A percentile compares a stretch with the other conserved stretches of the same genome.
Conservation (phyloP, 2,113 vertebrate genomes). For the Prochilodus magdalenae region DNA sequence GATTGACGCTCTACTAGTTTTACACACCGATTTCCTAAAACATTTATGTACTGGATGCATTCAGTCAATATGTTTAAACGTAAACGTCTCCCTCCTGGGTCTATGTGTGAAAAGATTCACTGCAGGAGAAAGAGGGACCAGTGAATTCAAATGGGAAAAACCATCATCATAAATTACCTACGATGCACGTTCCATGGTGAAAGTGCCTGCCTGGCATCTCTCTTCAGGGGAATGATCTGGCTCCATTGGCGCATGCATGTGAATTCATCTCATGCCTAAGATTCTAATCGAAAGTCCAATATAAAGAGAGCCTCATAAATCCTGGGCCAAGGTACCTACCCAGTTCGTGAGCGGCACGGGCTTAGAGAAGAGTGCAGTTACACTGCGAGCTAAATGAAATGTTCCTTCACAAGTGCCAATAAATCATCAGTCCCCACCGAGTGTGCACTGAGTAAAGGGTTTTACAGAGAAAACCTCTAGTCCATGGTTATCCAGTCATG, state of each 20-base stretch:
- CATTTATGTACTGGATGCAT: neutral
- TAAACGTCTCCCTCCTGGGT: neutral
- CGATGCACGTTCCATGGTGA: conserved; percentile 34
- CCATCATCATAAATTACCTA: conserved; percentile 55
- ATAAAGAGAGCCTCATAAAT: conserved; percentile 59
- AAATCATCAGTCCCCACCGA: conserved; percentile 52
- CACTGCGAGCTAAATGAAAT: conserved; percentile 56
- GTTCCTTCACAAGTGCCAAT: conserved; percentile 43
- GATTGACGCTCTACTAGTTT: neutral
- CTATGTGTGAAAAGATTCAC: conserved; percentile 28
- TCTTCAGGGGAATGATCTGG: conserved; percentile 21
- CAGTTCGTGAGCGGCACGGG: conserved; percentile 9
- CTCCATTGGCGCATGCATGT: conserved; percentile 41
- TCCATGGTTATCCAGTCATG: conserved; percentile 16
- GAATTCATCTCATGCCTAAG: conserved; percentile 50
- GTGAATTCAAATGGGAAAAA: conserved; percentile 45
- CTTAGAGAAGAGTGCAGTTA: conserved; percentile 23
- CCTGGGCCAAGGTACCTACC: conserved; percentile 42
- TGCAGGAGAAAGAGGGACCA: neutral
- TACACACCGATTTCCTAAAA: neutral
- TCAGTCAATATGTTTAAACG: conserved; percentile 10
- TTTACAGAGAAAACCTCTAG: neutral
- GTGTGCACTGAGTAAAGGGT: neutral
- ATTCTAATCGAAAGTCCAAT: conserved; percentile 57
- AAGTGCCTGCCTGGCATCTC: conserved; percentile 55